Evolutionary conservation across 2,797 vertebrate genomes (phyloP).

Genomic region (Podarcis lilfordi): DNA sequence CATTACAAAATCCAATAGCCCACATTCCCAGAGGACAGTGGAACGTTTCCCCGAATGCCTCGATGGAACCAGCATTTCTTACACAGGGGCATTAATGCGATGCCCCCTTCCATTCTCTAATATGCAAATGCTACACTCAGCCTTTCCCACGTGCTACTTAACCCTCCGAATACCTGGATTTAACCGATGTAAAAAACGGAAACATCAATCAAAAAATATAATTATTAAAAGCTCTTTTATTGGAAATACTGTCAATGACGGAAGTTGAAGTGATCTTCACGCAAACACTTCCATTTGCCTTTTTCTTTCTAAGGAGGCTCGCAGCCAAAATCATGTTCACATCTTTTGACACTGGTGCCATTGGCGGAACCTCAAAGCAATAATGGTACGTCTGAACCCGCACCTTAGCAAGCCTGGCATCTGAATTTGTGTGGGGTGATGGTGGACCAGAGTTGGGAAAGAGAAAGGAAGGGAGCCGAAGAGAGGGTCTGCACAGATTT

Average conservation of each 20-base stretch:
- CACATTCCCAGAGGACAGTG: background rate
- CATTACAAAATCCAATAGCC: background rate
- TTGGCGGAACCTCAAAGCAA: background rate
- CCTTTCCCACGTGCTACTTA: background rate
- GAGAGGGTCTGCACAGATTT: background rate
- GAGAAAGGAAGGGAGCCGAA: background rate
- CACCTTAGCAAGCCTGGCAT: background rate
- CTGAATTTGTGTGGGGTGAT: too few relatives aligned
- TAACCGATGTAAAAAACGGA: background rate
- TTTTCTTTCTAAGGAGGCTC: background rate
- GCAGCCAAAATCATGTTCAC: background rate
- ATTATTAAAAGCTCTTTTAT: background rate
- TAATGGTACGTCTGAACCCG: background rate
- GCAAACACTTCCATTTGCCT: background rate
- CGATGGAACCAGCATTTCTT: too few relatives aligned
- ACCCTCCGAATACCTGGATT: background rate
- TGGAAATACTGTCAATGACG: too few relatives aligned
- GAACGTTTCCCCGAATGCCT: background rate
- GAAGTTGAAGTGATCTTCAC: background rate
- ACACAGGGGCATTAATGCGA: background rate
- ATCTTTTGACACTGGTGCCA: background rate
- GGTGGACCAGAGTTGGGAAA: background rate
- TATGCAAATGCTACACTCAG: background rate
- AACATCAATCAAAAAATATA: too few relatives aligned
- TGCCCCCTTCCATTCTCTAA: too few relatives aligned